Conservation (phyloP, 2,797 vertebrate genomes). For the Bradypodion pumilum region DNA sequence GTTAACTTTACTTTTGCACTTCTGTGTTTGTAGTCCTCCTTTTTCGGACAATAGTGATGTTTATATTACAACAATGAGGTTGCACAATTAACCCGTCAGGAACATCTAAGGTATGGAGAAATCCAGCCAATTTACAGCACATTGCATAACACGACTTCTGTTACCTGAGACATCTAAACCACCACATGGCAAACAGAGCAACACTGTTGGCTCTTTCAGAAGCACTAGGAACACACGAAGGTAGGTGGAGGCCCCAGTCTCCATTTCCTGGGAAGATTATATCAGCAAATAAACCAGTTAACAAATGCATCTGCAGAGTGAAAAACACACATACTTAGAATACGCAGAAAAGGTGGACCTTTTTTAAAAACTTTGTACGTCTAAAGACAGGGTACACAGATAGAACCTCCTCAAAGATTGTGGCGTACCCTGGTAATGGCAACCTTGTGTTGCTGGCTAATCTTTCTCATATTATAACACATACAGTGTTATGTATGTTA, state of each 20-base stretch:
- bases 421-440: too few species aligned
- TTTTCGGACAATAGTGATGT: too few species aligned
- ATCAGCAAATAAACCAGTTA: slow-evolving; percentile 1
- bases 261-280: slow-evolving; percentile 13
- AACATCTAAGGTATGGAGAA: too few species aligned
- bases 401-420: too few species aligned
- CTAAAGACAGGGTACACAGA: background rate
- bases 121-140: too few species aligned
- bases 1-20: too few species aligned
- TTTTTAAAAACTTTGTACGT: background rate
- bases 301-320: background rate
- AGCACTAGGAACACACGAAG: background rate
- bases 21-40: too few species aligned
- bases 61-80: too few species aligned
- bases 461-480: too few species aligned
- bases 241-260: background rate
- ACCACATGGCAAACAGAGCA: background rate
- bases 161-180: slow-evolving; percentile 9
- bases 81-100: too few species aligned
- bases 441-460: too few species aligned
- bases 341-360: background rate
- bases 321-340: slow-evolving; percentile 8
- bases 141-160: slow-evolving; percentile 11
- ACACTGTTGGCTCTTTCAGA: background rate
- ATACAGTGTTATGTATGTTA: too few species aligned